Base-by-base conservation (phyloP, 2,888 invertebrate genomes). In the Cosmia pyralina region DNA sequence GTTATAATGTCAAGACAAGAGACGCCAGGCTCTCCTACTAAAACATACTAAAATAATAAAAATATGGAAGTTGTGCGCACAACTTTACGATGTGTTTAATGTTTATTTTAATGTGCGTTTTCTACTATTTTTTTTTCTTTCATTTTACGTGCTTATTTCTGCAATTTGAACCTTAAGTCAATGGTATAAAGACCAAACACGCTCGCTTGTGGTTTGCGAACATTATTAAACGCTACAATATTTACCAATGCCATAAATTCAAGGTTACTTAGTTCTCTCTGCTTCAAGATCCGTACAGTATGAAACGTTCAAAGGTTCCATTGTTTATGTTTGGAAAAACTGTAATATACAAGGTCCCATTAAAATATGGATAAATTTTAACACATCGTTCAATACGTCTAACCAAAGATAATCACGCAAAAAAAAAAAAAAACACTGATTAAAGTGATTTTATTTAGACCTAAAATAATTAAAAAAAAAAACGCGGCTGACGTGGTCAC, bases 131-230 rank as follows among this genome's bases (percentile, higher is more conserved):
- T 44, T 44, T 17, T 22, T 44, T 5, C 15, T 41, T 41, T n/a
- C 1, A 41, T n/a, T 60, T 38, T 8, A 13, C 60, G 7, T 10
- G 38, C 10, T 15, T 2, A 2, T 66, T 15, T 5, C 19, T n/a
- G 28, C 22, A 71, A 71, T 38, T 38, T 55, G 8, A 68, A 41
- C 55, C 13, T 46, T 22, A 72, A 28, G 2, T 15, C 13, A 41
- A 48, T n/a, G n/a, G n/a, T 0, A 3, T 50, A 28, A 41, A 48
- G 46, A 8, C 50, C 17, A 48, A 48, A 48, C 17, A 13, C 19
- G 28, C n/a, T 17, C 6, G 38, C 6, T 72, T 48, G n/a, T 50
- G 11, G 13, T 41, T n/a, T 28, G 28, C n/a, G 44, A 34, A 17
- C 10, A 50, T 22, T n/a, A 13, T 28, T 48, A 28, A 4, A 50